Evolutionary conservation across 2,888 invertebrate genomes (phyloP).

Genomic region (Acanthosepion pharaonis): DNA sequence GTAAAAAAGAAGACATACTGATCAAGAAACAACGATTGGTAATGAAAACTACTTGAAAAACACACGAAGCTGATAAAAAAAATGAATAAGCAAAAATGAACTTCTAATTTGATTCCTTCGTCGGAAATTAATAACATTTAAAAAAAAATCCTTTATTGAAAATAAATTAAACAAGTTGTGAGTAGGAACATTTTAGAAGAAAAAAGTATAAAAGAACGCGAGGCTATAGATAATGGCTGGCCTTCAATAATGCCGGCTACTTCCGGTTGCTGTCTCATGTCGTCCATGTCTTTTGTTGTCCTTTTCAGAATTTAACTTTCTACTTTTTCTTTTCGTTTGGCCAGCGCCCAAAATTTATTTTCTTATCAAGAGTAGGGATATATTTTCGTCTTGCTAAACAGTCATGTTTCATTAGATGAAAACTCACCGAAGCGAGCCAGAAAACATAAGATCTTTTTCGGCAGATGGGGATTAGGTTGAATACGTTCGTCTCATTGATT

Average conservation of each 20-base stretch:
- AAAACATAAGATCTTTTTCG: not conserved
- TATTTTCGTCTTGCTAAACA: slow-evolving; percentile 33
- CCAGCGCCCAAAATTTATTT: slow-evolving; percentile 6
- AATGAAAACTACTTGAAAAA: not conserved
- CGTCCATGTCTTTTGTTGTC: slow-evolving; percentile 21
- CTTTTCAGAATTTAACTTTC: slow-evolving; percentile 22
- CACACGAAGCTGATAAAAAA: not conserved
- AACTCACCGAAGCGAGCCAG: not conserved
- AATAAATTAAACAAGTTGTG: slow-evolving; percentile 33
- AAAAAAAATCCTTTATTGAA: slow-evolving; percentile 1
- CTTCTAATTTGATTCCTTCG: slow-evolving; percentile 33
- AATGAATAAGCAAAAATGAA: slow-evolving; percentile 10
- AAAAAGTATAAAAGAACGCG: not conserved
- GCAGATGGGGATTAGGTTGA: not conserved
- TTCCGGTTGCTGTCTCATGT: slow-evolving; percentile 20
- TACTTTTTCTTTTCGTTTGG: not conserved
- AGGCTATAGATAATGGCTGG: slow-evolving; percentile 18
- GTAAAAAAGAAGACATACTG: not conserved
- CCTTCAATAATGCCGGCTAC: slow-evolving; percentile 33
- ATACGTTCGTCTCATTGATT: not conserved
- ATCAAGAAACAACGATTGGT: not conserved
- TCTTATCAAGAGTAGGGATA: slow-evolving; percentile 12
- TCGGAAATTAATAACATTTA: slow-evolving; percentile 14
- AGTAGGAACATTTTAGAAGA: not conserved
- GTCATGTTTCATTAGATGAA: slow-evolving; percentile 33